Conservation (phyloP, 2,888 invertebrate species). For the Diarsia dahlii region DNA sequence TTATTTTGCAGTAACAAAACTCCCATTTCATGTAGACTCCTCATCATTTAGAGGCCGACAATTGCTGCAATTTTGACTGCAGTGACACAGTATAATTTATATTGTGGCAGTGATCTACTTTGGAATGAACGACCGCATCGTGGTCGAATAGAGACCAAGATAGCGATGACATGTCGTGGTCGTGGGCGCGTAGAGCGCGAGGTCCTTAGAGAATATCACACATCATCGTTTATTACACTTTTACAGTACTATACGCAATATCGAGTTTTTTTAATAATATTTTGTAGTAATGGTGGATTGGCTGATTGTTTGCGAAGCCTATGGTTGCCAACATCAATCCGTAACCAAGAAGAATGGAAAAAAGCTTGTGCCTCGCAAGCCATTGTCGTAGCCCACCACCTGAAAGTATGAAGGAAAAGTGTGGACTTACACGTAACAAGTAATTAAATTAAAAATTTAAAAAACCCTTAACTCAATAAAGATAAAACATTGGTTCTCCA, state of each 20-base stretch:
- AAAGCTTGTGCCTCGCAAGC: constrained; percentile 91
- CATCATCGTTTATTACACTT: constrained; percentile 71
- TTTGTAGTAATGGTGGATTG: constrained; percentile 92
- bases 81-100: no score
- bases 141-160: neutral
- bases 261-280: constrained; percentile 88
- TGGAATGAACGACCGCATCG: neutral
- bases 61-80: neutral
- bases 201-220: neutral
- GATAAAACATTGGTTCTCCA: no score
- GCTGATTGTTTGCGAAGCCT: constrained; percentile 92
- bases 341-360: constrained; percentile 92
- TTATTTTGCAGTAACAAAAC: neutral
- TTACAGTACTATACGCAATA: constrained; percentile 79
- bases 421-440: neutral
- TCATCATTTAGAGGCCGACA: constrained; percentile 2
- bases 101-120: neutral
- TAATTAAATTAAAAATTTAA: no score
- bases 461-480: no score
- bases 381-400: constrained; percentile 88
- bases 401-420: constrained; percentile 68
- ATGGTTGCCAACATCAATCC: constrained; percentile 92
- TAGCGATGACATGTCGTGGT: neutral
- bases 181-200: constrained; percentile 19
- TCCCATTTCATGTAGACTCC: neutral